Conservation (phyloP, 2,888 invertebrate genomes). For the Hyposoter didymator region DNA sequence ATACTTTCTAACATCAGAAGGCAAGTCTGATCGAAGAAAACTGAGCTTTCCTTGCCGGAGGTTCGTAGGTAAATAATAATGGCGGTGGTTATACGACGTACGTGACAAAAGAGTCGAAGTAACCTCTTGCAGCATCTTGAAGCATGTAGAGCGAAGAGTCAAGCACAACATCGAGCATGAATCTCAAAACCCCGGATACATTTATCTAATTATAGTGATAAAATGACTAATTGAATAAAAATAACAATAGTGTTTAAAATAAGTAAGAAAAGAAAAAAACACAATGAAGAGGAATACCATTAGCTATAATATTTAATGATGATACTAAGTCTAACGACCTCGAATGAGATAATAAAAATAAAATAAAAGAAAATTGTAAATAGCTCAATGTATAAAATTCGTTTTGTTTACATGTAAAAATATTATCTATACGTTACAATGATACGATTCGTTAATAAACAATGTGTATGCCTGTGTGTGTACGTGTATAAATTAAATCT, state of each 20-base stretch:
- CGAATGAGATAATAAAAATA: constrained; percentile 50
- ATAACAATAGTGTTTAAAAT: constrained; percentile 45
- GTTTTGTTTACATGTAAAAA: constrained; percentile 78
- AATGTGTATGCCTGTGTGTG: constrained; percentile 24
- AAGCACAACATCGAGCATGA: constrained; percentile 48
- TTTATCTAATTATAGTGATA: constrained; percentile 32
- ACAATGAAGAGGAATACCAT: constrained; percentile 12
- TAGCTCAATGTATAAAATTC: constrained; percentile 81
- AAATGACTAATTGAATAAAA: constrained; percentile 38
- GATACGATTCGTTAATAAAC: constrained; percentile 35
- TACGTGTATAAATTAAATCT: constrained; percentile 38
- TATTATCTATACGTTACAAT: constrained; percentile 68
- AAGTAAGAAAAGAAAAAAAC: constrained; percentile 31
- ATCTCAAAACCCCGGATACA: constrained; percentile 53
- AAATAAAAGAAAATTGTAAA: constrained; percentile 75
- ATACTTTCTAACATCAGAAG: constrained; percentile 58
- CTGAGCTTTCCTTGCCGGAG: constrained; percentile 46
- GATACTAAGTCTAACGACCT: constrained; percentile 38
- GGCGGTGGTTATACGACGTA: not conserved
- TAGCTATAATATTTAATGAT: constrained; percentile 51
- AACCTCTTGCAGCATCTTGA: constrained; percentile 19
- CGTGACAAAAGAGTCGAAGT: not conserved
- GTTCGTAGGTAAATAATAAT: constrained; percentile 28
- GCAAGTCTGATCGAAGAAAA: constrained; percentile 43
- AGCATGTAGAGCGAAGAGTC: not conserved